Evolutionary conservation across 2,113 vertebrate genomes (phyloP), one percentile per base, ranked within the genome.

Genomic region (Amazona vittata): DNA sequence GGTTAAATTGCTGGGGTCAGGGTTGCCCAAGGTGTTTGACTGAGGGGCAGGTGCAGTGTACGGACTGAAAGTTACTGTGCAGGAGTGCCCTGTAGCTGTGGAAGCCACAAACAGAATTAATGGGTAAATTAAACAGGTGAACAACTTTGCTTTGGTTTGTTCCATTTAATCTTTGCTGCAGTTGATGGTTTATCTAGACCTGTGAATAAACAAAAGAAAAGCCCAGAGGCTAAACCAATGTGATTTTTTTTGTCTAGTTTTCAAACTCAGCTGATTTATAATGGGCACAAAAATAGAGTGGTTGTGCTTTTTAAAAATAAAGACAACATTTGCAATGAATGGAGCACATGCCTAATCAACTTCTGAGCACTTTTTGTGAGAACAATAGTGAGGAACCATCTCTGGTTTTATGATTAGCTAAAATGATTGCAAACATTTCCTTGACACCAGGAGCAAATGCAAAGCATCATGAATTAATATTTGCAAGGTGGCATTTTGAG

Each of bases 401-500:
- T 73, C 73, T 57, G 90, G 64, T 93, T 91, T 89, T 86, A 64
- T 82, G 81, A 94, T 93, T 76, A 94, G 44, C 83, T 92, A 73
- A 83, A 92, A 89, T 7, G 18, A 31, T 57, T 75, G 76, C 0
- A 0, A 92, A 83, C 2, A 5, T 88, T 93, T 86, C 89, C 90
- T 50, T 93, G 83, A 93, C 79, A 91, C 85, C 76, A 75, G 76
- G 78, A 47, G 76, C 67, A 67, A 77, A 89, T 0, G 6, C 22
- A 73, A 89, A 81, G 73, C 88, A 60, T 75, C 62, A 10, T 64
- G 90, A 93, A 96, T 97, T 95, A 95, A 95, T 93, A 93, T 93
- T 90, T 96, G 89, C 86, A 94, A 93, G 95, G 91, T 20, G 5
- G 86, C 77, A 95, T 84, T 95, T 89, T 84, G 89, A 93, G 89